A percentile compares a stretch with the other conserved stretches of the same genome.
Evolutionary conservation across 2,888 invertebrate genomes (phyloP).

Genomic region (Phengaris alcon): DNA sequence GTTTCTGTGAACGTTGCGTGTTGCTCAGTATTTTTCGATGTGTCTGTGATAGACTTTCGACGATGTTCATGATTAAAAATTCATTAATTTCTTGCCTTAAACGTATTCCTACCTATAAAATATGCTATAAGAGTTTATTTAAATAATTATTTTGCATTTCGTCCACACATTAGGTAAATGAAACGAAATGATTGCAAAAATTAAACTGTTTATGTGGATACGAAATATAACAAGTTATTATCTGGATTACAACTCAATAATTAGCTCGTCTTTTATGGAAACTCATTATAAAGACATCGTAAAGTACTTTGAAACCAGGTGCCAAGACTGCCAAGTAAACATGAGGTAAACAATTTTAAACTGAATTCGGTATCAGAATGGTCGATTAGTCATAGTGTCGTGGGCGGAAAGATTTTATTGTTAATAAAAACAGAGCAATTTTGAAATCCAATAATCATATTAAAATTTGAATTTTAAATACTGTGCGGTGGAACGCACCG

Average conservation of each 20-base stretch:
- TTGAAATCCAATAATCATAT: not conserved
- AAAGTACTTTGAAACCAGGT: constrained; percentile 24
- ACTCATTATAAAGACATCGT: constrained; percentile 22
- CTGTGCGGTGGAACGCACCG: not conserved
- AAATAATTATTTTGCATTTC: too few relatives aligned
- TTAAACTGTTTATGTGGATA: not conserved
- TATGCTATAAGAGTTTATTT: too few relatives aligned
- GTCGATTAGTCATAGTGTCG: constrained; percentile 16
- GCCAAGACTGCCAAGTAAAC: constrained; percentile 16
- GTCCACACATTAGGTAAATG: not conserved
- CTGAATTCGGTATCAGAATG: constrained; percentile 1
- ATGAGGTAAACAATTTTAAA: not conserved
- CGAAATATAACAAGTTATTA: not conserved
- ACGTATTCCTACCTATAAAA: too few relatives aligned
- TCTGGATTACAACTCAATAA: constrained; percentile 2
- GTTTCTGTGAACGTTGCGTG: too few relatives aligned
- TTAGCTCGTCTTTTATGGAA: constrained; percentile 19
- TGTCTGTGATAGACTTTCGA: too few relatives aligned
- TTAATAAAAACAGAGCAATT: constrained; percentile 9
- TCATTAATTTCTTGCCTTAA: too few relatives aligned
- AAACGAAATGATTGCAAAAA: not conserved
- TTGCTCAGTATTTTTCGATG: too few relatives aligned
- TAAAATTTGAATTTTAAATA: constrained; percentile 7
- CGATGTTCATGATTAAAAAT: too few relatives aligned
- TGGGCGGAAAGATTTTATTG: constrained; percentile 17